These are phyloP conservation scores for Chaunax sp. DNA, from an alignment of 2,797 vertebrate genomes.

Conservation along the genomic window DNA sequence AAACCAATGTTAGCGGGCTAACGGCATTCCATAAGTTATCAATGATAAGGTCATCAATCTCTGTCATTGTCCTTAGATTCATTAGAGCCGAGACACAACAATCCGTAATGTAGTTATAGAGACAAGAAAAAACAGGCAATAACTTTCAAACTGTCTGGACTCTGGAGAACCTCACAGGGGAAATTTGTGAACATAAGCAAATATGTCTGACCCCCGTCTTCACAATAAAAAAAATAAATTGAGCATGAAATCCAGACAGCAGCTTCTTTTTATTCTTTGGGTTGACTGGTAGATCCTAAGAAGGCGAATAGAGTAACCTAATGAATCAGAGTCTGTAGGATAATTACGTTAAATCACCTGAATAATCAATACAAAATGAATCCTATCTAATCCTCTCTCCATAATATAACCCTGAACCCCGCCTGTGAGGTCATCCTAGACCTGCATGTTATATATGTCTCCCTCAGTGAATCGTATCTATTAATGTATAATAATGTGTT, in stretches of 20 bases:
- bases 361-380: neutral
- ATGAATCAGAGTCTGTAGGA: neutral
- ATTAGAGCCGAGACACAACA: neutral
- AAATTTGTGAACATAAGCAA: neutral
- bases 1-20: neutral
- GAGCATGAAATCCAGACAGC: neutral
- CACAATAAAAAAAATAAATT: neutral
- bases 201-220: neutral
- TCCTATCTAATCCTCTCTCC: constrained; percentile 3
- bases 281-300: neutral
- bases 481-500: neutral
- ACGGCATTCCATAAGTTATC: neutral
- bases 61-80: neutral
- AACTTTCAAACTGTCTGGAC: neutral
- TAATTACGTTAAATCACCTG: neutral
- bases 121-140: neutral
- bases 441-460: constrained; percentile 5
- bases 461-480: neutral
- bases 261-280: neutral
- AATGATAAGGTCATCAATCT: neutral
- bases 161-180: neutral
- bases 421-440: neutral
- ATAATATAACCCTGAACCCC: neutral
- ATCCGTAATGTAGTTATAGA: neutral
- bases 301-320: neutral